Evolutionary conservation across 53 echinoderm and acorn worm genomes (phyloP).

Genomic region (Temnopleurus reevesii): DNA sequence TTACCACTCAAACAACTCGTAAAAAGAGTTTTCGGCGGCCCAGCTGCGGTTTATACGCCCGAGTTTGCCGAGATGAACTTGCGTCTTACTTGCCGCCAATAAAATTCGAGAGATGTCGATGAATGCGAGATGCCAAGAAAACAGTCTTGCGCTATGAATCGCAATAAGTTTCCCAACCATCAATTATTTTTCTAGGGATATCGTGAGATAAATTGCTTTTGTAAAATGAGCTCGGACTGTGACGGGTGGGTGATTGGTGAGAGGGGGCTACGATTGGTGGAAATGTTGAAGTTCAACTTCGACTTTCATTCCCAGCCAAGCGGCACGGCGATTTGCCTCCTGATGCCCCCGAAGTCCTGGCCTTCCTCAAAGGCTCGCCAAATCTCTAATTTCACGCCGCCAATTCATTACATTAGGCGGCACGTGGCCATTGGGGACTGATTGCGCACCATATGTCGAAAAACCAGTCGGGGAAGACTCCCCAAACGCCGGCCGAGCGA

Average conservation of each 20-base stretch:
- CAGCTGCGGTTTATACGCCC: conserved; percentile 49
- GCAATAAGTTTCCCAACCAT: conserved; percentile 54
- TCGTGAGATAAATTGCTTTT: conserved; percentile 86
- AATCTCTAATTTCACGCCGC: conserved; percentile 78
- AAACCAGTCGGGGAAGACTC: conserved; percentile 49
- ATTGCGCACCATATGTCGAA: conserved; percentile 96
- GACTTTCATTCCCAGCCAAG: conserved; percentile 20
- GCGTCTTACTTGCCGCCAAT: conserved; percentile 2
- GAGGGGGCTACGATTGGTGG: conserved; percentile 33
- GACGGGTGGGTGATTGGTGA: conserved; percentile 79
- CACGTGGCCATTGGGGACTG: conserved; percentile 84
- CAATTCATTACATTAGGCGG: conserved; percentile 96
- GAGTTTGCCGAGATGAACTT: conserved; percentile 32
- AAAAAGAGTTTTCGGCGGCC: conserved; percentile 8
- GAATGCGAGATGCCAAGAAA: conserved; percentile 52
- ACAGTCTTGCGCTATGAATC: conserved; percentile 33
- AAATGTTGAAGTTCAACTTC: background rate
- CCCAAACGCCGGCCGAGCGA: conserved; percentile 38
- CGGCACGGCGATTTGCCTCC: conserved; percentile 58
- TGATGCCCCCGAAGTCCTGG: background rate
- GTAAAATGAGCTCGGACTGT: conserved; percentile 81
- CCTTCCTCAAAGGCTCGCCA: conserved; percentile 42
- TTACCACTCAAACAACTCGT: conserved; percentile 21
- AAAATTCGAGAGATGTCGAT: conserved; percentile 47
- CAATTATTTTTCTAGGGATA: conserved; percentile 59